These are phyloP conservation scores for Drosophila grimshawi DNA, from an alignment of 1,140 invertebrate genomes.

Conservation along the genomic window DNA sequence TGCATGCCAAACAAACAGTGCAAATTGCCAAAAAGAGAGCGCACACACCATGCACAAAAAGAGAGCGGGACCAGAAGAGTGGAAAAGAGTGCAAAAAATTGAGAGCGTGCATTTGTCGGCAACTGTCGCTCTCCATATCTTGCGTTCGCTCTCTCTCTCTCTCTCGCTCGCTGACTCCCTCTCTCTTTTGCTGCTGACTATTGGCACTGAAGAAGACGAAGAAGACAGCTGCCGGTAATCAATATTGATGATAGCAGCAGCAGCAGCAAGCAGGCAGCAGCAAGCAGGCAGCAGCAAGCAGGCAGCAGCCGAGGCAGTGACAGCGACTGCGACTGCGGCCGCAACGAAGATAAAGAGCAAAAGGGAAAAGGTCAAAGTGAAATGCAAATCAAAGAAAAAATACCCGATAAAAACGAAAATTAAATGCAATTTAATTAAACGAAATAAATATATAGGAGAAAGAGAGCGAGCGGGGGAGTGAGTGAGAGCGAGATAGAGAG, in stretches of 20 bases:
- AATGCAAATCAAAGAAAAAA: slow-evolving; percentile 42
- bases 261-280: no score
- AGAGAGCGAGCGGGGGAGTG: background rate
- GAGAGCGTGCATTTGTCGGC: slow-evolving; percentile 26
- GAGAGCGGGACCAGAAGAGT: slow-evolving; percentile 17
- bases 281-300: slow-evolving; percentile 44
- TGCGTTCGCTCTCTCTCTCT: background rate
- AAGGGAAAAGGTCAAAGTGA: slow-evolving; percentile 56
- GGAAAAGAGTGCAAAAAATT: background rate
- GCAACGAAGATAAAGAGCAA: slow-evolving; percentile 54
- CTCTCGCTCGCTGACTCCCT: slow-evolving; percentile 10
- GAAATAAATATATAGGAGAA: slow-evolving; percentile 19
- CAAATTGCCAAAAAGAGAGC: slow-evolving; percentile 54
- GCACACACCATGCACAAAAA: background rate
- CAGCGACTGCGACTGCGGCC: slow-evolving; percentile 4
- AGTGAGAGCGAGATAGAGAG: background rate
- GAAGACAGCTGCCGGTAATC: slow-evolving; percentile 81
- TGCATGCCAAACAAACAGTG: slow-evolving; percentile 54
- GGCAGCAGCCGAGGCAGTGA: slow-evolving; percentile 69
- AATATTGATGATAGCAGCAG: slow-evolving; percentile 79
- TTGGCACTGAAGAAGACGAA: slow-evolving; percentile 46
- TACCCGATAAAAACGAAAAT: slow-evolving; percentile 35
- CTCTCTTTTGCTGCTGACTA: background rate
- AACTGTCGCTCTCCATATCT: slow-evolving; percentile 1
- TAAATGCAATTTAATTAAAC: slow-evolving; percentile 67